Conservation (phyloP, 53 echinoderm and acorn worm species). For the Apostichopus leukothele region DNA sequence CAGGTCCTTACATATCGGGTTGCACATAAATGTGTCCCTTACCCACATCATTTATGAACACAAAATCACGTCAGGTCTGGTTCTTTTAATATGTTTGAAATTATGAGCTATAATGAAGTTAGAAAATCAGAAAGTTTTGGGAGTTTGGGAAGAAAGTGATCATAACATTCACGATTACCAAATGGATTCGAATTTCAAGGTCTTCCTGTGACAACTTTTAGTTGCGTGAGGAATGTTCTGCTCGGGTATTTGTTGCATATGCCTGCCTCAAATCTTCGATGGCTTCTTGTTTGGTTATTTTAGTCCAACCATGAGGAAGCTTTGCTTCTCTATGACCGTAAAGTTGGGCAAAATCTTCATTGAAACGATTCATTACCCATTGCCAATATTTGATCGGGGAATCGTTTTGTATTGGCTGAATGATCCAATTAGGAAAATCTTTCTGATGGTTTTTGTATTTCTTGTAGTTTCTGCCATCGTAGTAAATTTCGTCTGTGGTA, state of each 20-base stretch:
- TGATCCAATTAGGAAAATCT: slow-evolving; percentile 40
- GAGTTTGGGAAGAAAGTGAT: too few species aligned
- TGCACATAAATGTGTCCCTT: too few species aligned
- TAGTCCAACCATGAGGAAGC: slow-evolving; percentile 8
- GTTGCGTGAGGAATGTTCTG: too few species aligned
- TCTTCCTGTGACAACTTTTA: background rate
- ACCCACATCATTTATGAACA: too few species aligned
- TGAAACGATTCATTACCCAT: slow-evolving; percentile 37
- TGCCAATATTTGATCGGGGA: slow-evolving; percentile 35
- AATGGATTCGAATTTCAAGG: too few species aligned
- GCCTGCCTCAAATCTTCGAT: slow-evolving; percentile 21
- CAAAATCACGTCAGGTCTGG: too few species aligned
- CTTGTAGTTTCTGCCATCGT: background rate
- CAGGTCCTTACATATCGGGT: too few species aligned
- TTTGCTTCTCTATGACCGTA: slow-evolving; percentile 35
- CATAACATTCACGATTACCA: too few species aligned
- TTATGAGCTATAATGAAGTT: too few species aligned
- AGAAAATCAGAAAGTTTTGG: too few species aligned
- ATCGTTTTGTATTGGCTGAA: slow-evolving; percentile 31
- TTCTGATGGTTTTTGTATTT: slow-evolving; percentile 9
- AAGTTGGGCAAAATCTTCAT: slow-evolving; percentile 35
- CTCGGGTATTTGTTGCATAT: background rate
- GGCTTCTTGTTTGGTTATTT: slow-evolving; percentile 26
- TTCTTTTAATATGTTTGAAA: too few species aligned
- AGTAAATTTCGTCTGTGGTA: slow-evolving; percentile 3